phyloP scores from a whole-genome alignment of 2,113 vertebrate genomes.

The Excalfactoria chinensis region DNA sequence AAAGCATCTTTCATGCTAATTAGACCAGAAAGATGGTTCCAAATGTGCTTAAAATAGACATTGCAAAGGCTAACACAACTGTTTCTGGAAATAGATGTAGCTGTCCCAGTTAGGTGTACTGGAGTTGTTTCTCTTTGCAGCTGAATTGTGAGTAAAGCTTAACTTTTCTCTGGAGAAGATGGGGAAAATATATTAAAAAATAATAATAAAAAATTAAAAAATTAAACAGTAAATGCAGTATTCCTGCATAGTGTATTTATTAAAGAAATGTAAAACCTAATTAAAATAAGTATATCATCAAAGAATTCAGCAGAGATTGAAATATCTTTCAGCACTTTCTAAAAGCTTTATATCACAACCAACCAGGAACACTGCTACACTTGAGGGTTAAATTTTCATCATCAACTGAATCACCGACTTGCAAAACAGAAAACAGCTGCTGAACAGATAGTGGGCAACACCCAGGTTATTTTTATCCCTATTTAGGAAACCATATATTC shows the following conservation, averaged over 20 bases:
- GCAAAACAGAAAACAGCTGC: constrained; percentile 20
- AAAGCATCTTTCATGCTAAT: neutral
- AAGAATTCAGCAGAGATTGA: neutral
- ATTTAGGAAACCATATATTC: neutral
- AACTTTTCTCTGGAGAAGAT: neutral
- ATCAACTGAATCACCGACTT: neutral
- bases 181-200: neutral
- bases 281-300: neutral
- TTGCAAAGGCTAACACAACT: constrained; percentile 1
- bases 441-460: neutral
- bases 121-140: neutral
- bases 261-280: neutral
- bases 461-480: neutral
- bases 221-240: rapidly evolving
- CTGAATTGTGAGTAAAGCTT: neutral
- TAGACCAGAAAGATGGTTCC: neutral
- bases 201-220: neutral
- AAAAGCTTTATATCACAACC: neutral
- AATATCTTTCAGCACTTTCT: neutral
- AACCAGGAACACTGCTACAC: neutral
- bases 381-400: constrained; percentile 18
- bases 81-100: neutral
- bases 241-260: neutral
- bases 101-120: neutral
- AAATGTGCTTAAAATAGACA: neutral